Percentiles rank a stretch among this genome's conserved stretches.
Evolutionary conservation across 2,797 vertebrate genomes (phyloP).

Genomic region (Numenius phaeopus): DNA sequence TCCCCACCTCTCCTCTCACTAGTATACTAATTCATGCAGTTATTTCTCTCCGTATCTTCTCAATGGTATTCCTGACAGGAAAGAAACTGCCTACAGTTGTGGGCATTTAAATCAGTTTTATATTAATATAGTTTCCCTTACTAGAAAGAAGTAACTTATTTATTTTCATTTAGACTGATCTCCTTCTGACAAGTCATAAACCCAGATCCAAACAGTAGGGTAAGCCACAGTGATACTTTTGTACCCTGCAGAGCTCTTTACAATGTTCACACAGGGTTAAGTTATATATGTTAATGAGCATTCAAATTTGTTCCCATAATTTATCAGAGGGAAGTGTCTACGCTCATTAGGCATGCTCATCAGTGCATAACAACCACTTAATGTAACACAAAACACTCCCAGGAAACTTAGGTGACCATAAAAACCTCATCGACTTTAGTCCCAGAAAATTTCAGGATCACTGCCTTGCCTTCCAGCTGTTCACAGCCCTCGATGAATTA

Average conservation of each 20-base stretch:
- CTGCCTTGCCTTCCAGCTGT: slow-evolving; percentile 29
- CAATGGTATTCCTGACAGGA: background rate
- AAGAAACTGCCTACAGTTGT: background rate
- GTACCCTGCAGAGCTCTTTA: background rate
- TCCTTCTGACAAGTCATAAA: background rate
- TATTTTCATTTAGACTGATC: background rate
- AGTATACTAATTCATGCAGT: background rate
- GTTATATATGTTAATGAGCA: background rate
- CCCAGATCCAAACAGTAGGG: background rate
- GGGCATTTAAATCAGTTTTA: background rate
- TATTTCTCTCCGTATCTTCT: background rate
- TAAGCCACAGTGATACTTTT: background rate
- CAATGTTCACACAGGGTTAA: background rate
- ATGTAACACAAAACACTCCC: slow-evolving; percentile 14
- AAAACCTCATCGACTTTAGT: slow-evolving; percentile 18
- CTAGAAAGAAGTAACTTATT: background rate
- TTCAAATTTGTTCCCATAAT: slow-evolving; percentile 9
- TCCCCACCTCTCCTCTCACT: background rate
- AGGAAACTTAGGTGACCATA: slow-evolving; percentile 42
- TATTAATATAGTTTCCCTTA: background rate
- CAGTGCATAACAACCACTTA: slow-evolving; percentile 13
- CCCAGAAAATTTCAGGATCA: slow-evolving; percentile 32
- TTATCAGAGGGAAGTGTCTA: background rate
- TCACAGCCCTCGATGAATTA: background rate
- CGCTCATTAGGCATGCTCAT: background rate